Conservation (phyloP, 2,888 invertebrate species). For the Noctua janthe region DNA sequence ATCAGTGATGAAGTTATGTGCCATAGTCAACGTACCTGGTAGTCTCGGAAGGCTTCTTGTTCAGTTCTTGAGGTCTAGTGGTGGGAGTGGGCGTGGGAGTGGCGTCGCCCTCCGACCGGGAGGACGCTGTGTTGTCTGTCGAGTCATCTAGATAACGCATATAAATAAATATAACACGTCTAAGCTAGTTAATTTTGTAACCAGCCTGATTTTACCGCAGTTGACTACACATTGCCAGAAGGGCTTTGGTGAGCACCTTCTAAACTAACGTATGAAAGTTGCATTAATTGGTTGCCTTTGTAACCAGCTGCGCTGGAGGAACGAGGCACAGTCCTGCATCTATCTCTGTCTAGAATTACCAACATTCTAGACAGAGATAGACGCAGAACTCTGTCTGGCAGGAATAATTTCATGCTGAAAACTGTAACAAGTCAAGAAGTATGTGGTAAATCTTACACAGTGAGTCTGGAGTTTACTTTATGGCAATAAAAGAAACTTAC, state of each 20-base stretch:
- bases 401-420: neutral
- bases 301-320: neutral
- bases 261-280: neutral
- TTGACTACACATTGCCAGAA: neutral
- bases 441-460: neutral
- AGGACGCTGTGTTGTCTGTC: slow-evolving; percentile 84
- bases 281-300: neutral
- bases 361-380: no score
- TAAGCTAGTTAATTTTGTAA: neutral
- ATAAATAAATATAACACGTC: neutral
- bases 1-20: neutral
- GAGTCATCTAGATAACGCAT: slow-evolving; percentile 77
- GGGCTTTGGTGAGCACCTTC: neutral
- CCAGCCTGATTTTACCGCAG: neutral
- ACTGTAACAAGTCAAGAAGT: neutral
- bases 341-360: neutral
- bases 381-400: no score
- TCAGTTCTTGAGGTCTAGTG: slow-evolving; percentile 79
- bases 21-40: slow-evolving; percentile 68
- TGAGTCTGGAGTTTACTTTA: neutral
- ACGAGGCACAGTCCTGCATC: neutral
- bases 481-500: slow-evolving; percentile 71
- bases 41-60: slow-evolving; percentile 77
- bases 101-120: slow-evolving; percentile 79
- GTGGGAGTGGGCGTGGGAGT: slow-evolving; percentile 69